Base-by-base conservation (phyloP, 2,113 vertebrate genomes). In the Seriola rivoliana region DNA sequence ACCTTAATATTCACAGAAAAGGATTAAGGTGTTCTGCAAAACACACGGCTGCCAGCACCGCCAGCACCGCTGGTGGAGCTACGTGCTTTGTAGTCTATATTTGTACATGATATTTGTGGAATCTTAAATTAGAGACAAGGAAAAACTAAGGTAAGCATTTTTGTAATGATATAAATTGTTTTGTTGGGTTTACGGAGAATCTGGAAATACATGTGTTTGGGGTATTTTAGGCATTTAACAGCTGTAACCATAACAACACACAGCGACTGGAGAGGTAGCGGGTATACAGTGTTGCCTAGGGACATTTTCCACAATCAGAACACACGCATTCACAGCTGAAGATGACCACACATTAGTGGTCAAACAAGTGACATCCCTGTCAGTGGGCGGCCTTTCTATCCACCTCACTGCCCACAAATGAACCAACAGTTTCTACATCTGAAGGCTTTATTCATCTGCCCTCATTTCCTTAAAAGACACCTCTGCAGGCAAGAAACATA, bases 401-500 rank as follows among this genome's bases (percentile, higher is more conserved):
- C 66, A 65, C 72, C 8, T 77, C 65, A 29, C 60, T 57, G 71
- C 74, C 63, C 78, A 77, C 67, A 48, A 63, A 78, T 21, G 16
- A 32, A 71, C 48, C 46, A 5, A 60, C 71, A 71, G 44, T 23
- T 12, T 71, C 78, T 78, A 74, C 55, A 36, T 78, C 46, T 58
- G 38, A 84, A 44, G 46, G 58, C 13, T 78, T 78, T 75, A 71
- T 79, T 88, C 77, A 60, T 89, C 66, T 79, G 84, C 55, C 71
- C 74, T 87, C 75, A 75, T 84, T 88, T 85, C 65, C 55, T 66
- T 63, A 71, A 74, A 44, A 88, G 46, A 81, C 73, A 63, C 74
- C 38, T 68, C 81, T 62, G 69, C 74, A 70, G 84, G 62, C 38
- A 3, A 50, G 40, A 78, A 71, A n/a, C 75, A 80, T 84, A 70